These are phyloP conservation scores for Phaetusa simplex DNA, from an alignment of 2,113 vertebrate species.

Conservation along the genomic window DNA sequence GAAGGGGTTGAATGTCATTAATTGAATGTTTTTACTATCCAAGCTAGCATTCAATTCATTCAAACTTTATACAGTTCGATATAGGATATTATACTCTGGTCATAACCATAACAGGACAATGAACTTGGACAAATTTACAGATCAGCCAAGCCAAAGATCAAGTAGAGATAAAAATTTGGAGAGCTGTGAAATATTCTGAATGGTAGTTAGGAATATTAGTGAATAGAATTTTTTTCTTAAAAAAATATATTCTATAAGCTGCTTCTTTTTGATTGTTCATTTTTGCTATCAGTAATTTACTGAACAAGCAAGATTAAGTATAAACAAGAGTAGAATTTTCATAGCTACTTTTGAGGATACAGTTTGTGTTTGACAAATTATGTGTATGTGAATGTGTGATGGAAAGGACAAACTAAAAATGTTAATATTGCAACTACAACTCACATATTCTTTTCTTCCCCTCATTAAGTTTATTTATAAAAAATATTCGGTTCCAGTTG, in stretches of 20 bases:
- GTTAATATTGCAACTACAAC: neutral
- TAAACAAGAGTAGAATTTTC: neutral
- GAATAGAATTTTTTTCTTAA: neutral
- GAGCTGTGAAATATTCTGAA: neutral
- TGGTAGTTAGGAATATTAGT: neutral
- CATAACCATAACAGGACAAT: neutral
- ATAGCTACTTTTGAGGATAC: neutral
- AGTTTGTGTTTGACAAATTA: neutral
- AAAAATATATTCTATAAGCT: accelerated
- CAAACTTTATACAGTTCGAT: neutral
- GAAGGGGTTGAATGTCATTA: neutral
- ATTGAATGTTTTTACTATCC: neutral
- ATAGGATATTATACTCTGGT: neutral
- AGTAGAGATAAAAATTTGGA: neutral
- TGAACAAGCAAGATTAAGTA: neutral
- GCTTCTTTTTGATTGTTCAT: neutral
- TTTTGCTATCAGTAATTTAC: neutral
- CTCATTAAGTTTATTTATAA: neutral
- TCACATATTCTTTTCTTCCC: neutral
- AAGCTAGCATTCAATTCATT: neutral
- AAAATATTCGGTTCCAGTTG: neutral
- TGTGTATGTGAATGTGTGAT: neutral
- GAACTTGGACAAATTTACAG: neutral
- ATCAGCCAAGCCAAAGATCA: neutral
- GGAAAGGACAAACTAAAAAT: neutral